phyloP scores from a whole-genome alignment of 2,113 vertebrate genomes.

The Lamprologus lemairii region DNA sequence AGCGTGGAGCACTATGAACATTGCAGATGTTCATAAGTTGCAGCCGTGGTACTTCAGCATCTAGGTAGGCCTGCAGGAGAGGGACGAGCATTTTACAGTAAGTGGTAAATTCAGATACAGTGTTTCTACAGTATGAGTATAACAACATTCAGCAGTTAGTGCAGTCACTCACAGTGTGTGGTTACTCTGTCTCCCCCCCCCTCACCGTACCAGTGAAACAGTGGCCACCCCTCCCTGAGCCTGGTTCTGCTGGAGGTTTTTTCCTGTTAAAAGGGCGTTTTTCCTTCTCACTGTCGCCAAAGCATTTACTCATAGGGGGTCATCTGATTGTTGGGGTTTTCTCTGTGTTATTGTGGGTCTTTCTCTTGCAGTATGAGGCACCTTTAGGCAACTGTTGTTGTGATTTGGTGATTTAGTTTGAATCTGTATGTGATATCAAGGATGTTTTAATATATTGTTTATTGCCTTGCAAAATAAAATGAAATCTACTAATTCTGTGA shows the following conservation, averaged over 20 bases:
- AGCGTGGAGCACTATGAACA: neutral
- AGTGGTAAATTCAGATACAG: neutral
- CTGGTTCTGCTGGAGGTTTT: neutral
- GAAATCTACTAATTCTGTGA: neutral
- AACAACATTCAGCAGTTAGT: neutral
- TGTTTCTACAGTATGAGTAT: neutral
- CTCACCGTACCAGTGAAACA: neutral
- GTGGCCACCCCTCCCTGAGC: neutral
- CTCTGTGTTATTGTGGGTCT: accelerated
- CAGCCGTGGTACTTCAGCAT: accelerated
- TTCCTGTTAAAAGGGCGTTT: neutral
- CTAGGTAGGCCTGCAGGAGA: neutral
- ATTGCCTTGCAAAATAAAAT: neutral
- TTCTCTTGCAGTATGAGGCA: neutral
- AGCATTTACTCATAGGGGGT: accelerated
- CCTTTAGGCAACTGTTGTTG: neutral
- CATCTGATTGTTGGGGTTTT: neutral
- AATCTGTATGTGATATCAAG: neutral
- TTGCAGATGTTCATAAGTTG: neutral
- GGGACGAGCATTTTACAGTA: neutral
- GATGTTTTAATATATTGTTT: neutral
- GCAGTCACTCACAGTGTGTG: neutral
- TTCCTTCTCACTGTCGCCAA: accelerated
- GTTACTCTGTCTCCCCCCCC: neutral
- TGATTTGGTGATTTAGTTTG: neutral